These are phyloP conservation scores for Pteropus alecto DNA, from an alignment of 2,113 vertebrate species.

Conservation along the genomic window DNA sequence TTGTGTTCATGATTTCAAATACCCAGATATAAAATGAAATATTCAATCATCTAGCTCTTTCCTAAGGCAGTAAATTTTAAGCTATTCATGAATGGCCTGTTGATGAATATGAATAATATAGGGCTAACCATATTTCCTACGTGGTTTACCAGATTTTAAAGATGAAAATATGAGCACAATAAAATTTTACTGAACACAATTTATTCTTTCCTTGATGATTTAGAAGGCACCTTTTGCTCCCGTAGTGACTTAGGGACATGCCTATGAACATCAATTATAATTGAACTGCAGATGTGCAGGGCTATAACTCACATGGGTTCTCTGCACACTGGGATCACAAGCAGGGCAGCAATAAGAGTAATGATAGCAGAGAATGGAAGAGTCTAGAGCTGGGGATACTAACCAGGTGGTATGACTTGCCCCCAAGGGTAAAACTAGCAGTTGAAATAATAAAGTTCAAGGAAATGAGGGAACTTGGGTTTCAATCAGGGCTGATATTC, in stretches of 20 bases:
- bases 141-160: constrained; percentile 21
- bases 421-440: constrained; percentile 40
- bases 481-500: constrained; percentile 32
- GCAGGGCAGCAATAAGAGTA: constrained; percentile 35
- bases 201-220: constrained; percentile 68
- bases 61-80: constrained; percentile 35
- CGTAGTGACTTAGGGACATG: constrained; percentile 54
- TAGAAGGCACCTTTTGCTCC: constrained; percentile 68
- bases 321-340: constrained; percentile 30
- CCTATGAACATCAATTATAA: constrained; percentile 63
- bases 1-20: not conserved
- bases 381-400: not conserved
- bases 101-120: constrained; percentile 47
- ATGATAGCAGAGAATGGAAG: not conserved
- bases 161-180: constrained; percentile 52
- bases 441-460: constrained; percentile 51
- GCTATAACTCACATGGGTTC: constrained; percentile 47
- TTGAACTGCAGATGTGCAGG: constrained; percentile 25
- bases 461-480: not conserved
- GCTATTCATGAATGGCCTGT: not conserved
- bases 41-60: not conserved
- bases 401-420: constrained; percentile 14
- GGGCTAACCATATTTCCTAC: constrained; percentile 48
- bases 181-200: constrained; percentile 66
- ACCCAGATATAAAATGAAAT: not conserved